Percentiles rank a stretch among this genome's conserved stretches.
These are phyloP conservation scores for Drosophila jambulina DNA, from an alignment of 1,140 invertebrate species.

Conservation along the genomic window DNA sequence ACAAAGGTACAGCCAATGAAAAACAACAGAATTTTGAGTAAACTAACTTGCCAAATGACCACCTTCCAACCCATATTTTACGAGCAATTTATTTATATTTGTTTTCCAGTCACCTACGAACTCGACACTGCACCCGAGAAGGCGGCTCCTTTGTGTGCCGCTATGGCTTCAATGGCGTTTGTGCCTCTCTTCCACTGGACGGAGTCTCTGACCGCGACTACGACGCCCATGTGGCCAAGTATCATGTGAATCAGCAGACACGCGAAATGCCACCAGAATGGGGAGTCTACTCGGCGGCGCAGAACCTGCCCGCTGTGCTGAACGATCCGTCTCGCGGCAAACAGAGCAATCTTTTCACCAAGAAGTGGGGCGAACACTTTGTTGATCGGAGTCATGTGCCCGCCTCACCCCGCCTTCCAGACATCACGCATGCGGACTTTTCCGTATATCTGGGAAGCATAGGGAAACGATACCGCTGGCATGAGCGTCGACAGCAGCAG, in stretches of 20 bases:
- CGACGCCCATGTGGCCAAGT: slow-evolving; percentile 93
- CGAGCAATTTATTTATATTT: too few relatives aligned
- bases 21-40: background rate
- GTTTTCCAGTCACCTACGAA: slow-evolving; percentile 90
- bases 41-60: background rate
- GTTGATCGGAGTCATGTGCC: slow-evolving; percentile 91
- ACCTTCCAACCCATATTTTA: background rate
- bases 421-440: slow-evolving; percentile 94
- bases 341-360: slow-evolving; percentile 97
- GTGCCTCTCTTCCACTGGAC: slow-evolving; percentile 93
- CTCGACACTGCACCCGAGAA: slow-evolving; percentile 93
- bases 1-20: background rate
- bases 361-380: slow-evolving; percentile 98
- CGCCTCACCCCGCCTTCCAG: slow-evolving; percentile 92
- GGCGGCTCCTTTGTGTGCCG: slow-evolving; percentile 95
- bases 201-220: slow-evolving; percentile 95
- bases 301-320: slow-evolving; percentile 98
- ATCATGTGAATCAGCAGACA: slow-evolving; percentile 89
- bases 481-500: slow-evolving; percentile 79
- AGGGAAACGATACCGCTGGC: slow-evolving; percentile 87
- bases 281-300: slow-evolving; percentile 93
- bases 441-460: slow-evolving; percentile 94
- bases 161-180: slow-evolving; percentile 95
- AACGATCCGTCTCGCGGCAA: slow-evolving; percentile 97
- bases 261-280: slow-evolving; percentile 87